These are phyloP conservation scores for Dendrolimus kikuchii DNA, from an alignment of 1,140 invertebrate genomes.

Conservation along the genomic window DNA sequence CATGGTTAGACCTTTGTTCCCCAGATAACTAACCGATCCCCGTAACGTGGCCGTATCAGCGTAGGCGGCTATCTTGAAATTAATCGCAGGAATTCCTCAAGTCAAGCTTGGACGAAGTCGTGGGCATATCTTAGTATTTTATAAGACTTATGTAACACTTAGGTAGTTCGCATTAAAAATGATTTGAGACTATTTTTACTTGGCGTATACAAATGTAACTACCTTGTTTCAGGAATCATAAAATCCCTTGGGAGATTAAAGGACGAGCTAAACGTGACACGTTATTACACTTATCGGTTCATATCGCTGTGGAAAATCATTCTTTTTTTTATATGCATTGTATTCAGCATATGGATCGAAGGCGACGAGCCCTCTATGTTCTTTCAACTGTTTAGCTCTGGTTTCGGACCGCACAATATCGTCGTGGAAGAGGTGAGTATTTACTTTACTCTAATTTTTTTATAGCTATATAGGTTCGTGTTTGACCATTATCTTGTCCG, in stretches of 20 bases:
- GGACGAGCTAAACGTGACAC: conserved; percentile 83
- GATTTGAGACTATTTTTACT: too few relatives aligned
- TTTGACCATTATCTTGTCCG: too few relatives aligned
- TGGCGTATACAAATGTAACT: background rate
- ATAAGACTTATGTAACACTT: too few relatives aligned
- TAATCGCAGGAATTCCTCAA: too few relatives aligned
- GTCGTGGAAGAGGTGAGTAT: conserved; percentile 80
- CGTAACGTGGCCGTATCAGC: too few relatives aligned
- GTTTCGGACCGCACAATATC: conserved; percentile 86
- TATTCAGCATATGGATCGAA: conserved; percentile 82
- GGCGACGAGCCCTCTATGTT: conserved; percentile 84
- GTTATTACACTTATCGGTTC: conserved; percentile 92
- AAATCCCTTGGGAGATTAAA: conserved; percentile 86
- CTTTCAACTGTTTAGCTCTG: conserved; percentile 82
- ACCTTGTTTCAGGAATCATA: conserved; percentile 79
- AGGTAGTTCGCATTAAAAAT: too few relatives aligned
- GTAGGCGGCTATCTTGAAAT: too few relatives aligned
- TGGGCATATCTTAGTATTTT: too few relatives aligned
- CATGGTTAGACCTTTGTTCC: too few relatives aligned
- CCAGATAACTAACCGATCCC: too few relatives aligned
- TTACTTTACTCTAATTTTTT: conserved; percentile 8
- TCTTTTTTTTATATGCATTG: conserved; percentile 81
- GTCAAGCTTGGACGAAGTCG: too few relatives aligned
- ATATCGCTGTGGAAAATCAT: conserved; percentile 92
- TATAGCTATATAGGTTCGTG: too few relatives aligned